phyloP scores from a whole-genome alignment of 92 coral and sea anemone genomes.

The Palythoa grandiflora region DNA sequence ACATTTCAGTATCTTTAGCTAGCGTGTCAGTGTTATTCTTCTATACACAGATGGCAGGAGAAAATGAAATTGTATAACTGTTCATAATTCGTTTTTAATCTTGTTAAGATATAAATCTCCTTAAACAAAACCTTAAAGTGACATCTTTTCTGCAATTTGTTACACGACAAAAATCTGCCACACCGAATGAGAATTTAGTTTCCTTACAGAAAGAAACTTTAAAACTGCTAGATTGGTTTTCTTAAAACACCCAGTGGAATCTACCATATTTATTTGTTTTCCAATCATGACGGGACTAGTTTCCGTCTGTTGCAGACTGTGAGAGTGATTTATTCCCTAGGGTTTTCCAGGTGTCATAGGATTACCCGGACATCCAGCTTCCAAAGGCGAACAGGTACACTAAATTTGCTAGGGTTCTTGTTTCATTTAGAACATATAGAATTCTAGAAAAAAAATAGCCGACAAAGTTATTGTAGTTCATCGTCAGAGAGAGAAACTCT shows the following conservation, averaged over 20 bases:
- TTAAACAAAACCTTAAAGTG: too few relatives aligned
- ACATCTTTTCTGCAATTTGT: neutral
- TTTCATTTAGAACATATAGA: neutral
- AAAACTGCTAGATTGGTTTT: neutral
- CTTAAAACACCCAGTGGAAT: neutral
- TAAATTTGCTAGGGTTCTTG: too few relatives aligned
- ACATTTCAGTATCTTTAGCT: too few relatives aligned
- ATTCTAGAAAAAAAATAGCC: neutral
- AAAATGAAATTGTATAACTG: too few relatives aligned
- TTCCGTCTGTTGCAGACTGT: neutral
- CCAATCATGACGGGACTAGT: neutral
- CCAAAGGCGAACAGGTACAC: constrained; percentile 20
- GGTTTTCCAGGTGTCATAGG: constrained; percentile 41
- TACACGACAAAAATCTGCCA: neutral
- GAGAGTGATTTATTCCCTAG: neutral
- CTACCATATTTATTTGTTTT: neutral
- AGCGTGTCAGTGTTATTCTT: too few relatives aligned
- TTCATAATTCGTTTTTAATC: too few relatives aligned
- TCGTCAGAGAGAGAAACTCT: neutral
- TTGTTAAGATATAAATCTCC: too few relatives aligned
- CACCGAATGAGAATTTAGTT: neutral
- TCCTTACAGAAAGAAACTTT: neutral
- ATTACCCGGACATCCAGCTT: constrained; percentile 10
- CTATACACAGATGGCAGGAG: too few relatives aligned
- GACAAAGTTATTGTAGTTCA: neutral